Base-by-base conservation (phyloP, 1,140 invertebrate genomes). In the Tetramorium simillimum region DNA sequence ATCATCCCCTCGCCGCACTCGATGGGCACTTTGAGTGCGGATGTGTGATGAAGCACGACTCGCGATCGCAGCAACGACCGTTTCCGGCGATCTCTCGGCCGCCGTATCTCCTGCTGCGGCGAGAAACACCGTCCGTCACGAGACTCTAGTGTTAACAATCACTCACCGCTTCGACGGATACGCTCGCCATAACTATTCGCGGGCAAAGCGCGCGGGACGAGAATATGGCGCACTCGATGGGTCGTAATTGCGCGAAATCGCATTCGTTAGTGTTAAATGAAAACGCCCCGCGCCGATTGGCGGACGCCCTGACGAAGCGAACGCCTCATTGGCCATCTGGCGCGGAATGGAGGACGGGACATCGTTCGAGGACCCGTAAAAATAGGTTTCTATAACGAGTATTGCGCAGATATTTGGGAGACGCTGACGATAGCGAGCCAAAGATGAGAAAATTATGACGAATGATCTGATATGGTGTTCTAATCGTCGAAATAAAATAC, bases 221-320 rank as follows among this genome's bases (percentile, higher is more conserved):
- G 40, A 81, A 81, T 18, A 81, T 69, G 77, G 63, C 77, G 77
- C 75, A n/a, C 58, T 18, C 53, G 14, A 75, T 21, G 9, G 9
- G 6, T 4, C n/a, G 65, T 69, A 51, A 33, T 72, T 46, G 37
- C n/a, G 28, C 7, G 28, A 4, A 24, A n/a, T 37, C 62, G 9
- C 33, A 9, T 18, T 7, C 33, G 18, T 18, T 9, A 9, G 21
- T 10, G 21, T 0, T 2, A 16, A 18, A 65, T 37, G 9, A n/a
- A 65, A 63, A 37, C 24, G 24, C 28, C 33, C 28, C 18, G 16
- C 6, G 28, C 16, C 2, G 62, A 65, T 65, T 65, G 28, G 62
- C 33, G 16, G 62, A 65, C 37, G 33, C 18, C 5, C n/a, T n/a
- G n/a, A 6, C 2, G 12, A 67, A 10, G 37, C n/a, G 37, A n/a